phyloP scores from a whole-genome alignment of 2,797 vertebrate species.

The Coranthus polyacanthus region DNA sequence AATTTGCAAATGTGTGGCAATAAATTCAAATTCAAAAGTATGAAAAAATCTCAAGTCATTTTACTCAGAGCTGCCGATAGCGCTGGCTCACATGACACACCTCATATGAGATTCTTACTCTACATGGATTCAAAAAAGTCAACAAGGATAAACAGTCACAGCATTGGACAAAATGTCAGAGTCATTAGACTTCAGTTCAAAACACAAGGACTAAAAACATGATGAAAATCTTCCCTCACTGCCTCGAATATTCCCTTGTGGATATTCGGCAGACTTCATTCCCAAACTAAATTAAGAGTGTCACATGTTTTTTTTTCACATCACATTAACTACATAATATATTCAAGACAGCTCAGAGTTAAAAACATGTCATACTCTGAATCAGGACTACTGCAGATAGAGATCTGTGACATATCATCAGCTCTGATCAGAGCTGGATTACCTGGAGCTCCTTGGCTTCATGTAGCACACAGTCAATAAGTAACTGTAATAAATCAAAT shows the following conservation, averaged over 20 bases:
- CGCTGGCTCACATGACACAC: slow-evolving; percentile 66
- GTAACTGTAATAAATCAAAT: slow-evolving; percentile 8
- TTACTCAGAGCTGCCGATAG: slow-evolving; percentile 69
- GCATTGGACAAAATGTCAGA: slow-evolving; percentile 62
- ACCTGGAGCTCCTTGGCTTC: slow-evolving; percentile 53
- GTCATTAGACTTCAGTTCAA: slow-evolving; percentile 57
- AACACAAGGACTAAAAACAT: slow-evolving; percentile 69
- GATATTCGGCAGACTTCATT: slow-evolving; percentile 26
- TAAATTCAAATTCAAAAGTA: slow-evolving; percentile 64
- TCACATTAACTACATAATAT: slow-evolving; percentile 34
- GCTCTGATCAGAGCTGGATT: slow-evolving; percentile 30
- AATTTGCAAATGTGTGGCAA: slow-evolving; percentile 64
- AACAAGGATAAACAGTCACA: slow-evolving; percentile 65
- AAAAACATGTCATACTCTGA: slow-evolving; percentile 44
- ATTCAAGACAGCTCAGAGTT: slow-evolving; percentile 46
- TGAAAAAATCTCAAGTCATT: slow-evolving; percentile 58
- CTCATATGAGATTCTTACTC: slow-evolving; percentile 45
- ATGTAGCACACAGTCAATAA: slow-evolving; percentile 28
- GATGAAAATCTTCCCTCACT: slow-evolving; percentile 25
- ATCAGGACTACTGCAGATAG: slow-evolving; percentile 27
- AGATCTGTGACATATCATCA: slow-evolving; percentile 18
- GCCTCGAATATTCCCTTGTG: slow-evolving; percentile 11
- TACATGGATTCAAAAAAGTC: slow-evolving; percentile 54
- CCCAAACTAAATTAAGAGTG: slow-evolving; percentile 26
- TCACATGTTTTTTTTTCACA: slow-evolving; percentile 34